Evolutionary conservation across 2,888 invertebrate genomes (phyloP).

Genomic region (Drosophila stalkeri): DNA sequence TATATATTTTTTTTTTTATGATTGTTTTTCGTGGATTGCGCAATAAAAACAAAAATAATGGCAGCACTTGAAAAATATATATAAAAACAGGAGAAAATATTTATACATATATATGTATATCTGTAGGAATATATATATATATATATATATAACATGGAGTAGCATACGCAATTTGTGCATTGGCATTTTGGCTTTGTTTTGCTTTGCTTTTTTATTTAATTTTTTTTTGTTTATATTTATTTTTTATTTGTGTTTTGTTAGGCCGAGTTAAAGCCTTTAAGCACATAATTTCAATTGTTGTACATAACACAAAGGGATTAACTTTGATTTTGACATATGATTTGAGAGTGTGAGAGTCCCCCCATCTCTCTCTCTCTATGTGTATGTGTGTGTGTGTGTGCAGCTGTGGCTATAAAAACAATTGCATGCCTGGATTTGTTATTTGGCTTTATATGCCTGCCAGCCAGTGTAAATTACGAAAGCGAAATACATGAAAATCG

Average conservation of each 20-base stretch:
- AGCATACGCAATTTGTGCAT: slow-evolving; percentile 77
- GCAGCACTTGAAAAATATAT: slow-evolving; percentile 53
- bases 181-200: slow-evolving; percentile 48
- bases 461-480: slow-evolving; percentile 32
- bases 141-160: slow-evolving; percentile 35
- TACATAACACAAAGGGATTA: slow-evolving; percentile 80
- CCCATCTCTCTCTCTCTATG: neutral
- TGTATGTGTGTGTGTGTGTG: slow-evolving; percentile 21
- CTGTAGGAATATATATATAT: slow-evolving; percentile 10
- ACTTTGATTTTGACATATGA: slow-evolving; percentile 80
- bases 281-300: slow-evolving; percentile 80
- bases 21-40: slow-evolving; percentile 74
- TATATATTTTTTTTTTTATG: slow-evolving; percentile 49
- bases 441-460: slow-evolving; percentile 28
- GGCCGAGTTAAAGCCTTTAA: slow-evolving; percentile 72
- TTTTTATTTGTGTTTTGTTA: slow-evolving; percentile 66
- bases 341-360: slow-evolving; percentile 38
- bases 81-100: slow-evolving; percentile 2
- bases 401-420: slow-evolving; percentile 29
- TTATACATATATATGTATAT: slow-evolving; percentile 14
- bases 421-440: slow-evolving; percentile 25
- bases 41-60: slow-evolving; percentile 79
- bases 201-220: neutral
- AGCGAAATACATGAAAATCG: slow-evolving; percentile 20
- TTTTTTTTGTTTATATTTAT: neutral